Conservation (phyloP, 1,140 invertebrate species). For the Eupeodes corollae region DNA sequence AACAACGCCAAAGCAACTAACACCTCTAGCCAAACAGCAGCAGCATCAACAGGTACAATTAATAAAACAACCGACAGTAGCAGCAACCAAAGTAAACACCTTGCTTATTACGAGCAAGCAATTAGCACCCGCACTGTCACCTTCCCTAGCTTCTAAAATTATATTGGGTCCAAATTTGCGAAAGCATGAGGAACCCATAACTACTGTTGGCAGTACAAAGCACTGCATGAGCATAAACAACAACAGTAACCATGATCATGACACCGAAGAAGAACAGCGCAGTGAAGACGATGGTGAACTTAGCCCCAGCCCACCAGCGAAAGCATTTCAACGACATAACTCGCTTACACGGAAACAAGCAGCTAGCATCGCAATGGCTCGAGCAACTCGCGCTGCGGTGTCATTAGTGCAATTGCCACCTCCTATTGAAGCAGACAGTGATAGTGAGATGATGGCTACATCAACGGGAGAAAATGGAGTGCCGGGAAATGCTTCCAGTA, state of each 20-base stretch:
- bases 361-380: constrained; percentile 40
- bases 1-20: not conserved
- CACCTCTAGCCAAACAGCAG: not conserved
- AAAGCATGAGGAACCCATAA: not conserved
- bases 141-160: constrained; percentile 10
- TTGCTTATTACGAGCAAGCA: no score
- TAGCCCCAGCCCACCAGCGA: constrained; percentile 36
- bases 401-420: constrained; percentile 69
- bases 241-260: constrained; percentile 5
- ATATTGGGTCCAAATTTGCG: constrained; percentile 11
- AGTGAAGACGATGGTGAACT: constrained; percentile 34
- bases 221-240: constrained; percentile 9
- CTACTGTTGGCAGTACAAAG: no score
- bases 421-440: constrained; percentile 62
- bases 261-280: constrained; percentile 23
- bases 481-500: constrained; percentile 23
- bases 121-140: constrained; percentile 4
- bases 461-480: constrained; percentile 9
- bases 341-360: constrained; percentile 46
- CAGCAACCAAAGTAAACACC: constrained; percentile 2
- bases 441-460: constrained; percentile 40
- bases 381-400: constrained; percentile 44
- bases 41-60: not conserved
- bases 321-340: constrained; percentile 45
- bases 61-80: not conserved